Percentiles rank a stretch among this genome's conserved stretches.
Conservation (phyloP, 2,888 invertebrate species). For the Synergus umbraculus region DNA sequence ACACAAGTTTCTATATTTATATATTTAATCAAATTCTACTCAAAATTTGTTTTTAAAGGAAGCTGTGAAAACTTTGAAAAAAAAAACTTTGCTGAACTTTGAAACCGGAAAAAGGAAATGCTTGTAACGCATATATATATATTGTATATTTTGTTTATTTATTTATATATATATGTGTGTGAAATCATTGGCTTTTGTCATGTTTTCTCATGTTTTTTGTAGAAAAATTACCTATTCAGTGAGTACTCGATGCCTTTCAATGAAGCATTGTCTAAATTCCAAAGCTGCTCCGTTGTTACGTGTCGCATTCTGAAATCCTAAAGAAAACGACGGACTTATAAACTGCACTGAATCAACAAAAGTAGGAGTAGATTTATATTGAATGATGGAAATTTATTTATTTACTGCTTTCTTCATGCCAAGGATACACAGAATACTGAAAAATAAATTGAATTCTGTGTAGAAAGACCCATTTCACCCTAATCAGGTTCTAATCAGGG, state of each 20-base stretch:
- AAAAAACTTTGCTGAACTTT: not conserved
- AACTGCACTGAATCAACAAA: not conserved
- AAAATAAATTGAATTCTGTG: not conserved
- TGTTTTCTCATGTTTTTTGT: conserved; percentile 11
- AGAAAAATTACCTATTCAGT: conserved; percentile 36
- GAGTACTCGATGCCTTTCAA: conserved; percentile 33
- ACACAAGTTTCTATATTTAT: not conserved
- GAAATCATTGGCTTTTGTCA: not conserved
- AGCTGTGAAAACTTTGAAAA: not conserved
- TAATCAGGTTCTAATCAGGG: too few species aligned
- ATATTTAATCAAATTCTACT: not conserved
- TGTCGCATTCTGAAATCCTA: conserved; percentile 32
- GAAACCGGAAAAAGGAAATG: not conserved
- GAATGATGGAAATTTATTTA: not conserved
- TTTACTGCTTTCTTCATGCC: not conserved
- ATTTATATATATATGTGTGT: too few species aligned
- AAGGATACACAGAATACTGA: not conserved
- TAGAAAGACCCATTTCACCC: too few species aligned
- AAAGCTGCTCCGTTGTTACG: conserved; percentile 40
- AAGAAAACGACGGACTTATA: not conserved
- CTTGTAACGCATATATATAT: not conserved
- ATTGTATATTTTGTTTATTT: too few species aligned
- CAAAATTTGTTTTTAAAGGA: not conserved
- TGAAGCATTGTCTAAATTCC: conserved; percentile 38
- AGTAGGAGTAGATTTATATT: not conserved